Evolutionary conservation across 2,888 invertebrate species (phyloP).

Genomic region (Leucania comma): DNA sequence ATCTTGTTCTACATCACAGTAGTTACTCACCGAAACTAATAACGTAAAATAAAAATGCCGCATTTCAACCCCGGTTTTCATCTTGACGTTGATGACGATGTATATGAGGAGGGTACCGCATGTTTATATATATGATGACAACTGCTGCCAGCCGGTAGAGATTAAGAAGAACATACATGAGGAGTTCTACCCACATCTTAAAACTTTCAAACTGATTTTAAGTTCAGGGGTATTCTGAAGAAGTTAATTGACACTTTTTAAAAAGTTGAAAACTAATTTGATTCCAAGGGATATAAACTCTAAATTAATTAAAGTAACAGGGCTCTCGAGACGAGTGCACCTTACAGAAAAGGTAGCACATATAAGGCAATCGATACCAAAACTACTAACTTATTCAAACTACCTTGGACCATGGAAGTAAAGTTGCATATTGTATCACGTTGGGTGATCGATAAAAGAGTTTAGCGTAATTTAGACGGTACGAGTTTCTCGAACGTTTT

Average conservation of each 20-base stretch:
- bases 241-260: not conserved
- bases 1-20: not conserved
- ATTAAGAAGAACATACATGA: not conserved
- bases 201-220: not conserved
- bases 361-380: conserved; percentile 27
- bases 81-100: not conserved
- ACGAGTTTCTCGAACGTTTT: too few species aligned
- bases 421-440: conserved; percentile 3
- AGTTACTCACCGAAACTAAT: conserved; percentile 17
- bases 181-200: not conserved
- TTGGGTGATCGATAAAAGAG: not conserved
- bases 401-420: not conserved
- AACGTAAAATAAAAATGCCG: not conserved
- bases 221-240: not conserved
- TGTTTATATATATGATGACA: conserved; percentile 8
- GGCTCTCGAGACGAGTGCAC: conserved; percentile 15
- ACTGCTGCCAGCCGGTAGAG: conserved; percentile 6
- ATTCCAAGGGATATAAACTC: not conserved
- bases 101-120: not conserved
- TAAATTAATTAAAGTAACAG: not conserved
- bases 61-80: not conserved
- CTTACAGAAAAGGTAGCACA: not conserved
- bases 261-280: not conserved
- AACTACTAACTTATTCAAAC: conserved; percentile 3
- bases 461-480: too few species aligned